A percentile compares a stretch with the other conserved stretches of the same genome.
Conservation (phyloP, 1,140 invertebrate genomes). For the fruit fly (Drosophila melanogaster) region Release_6_plus_ISO1_MT NT_037436.4:22050501-22051000, state of each 20-base stretch:
- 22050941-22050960: neutral
- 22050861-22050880: no score
- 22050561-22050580: constrained; percentile 12
- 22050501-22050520: constrained; percentile 44
- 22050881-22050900: no score
- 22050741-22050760: neutral
- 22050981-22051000: neutral
- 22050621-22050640: constrained; percentile 5
- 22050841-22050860: no score
- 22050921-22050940: neutral
- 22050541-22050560: constrained; percentile 34
- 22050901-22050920: neutral
- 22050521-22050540: constrained; percentile 55
- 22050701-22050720: neutral
- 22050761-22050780: neutral
- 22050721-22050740: neutral
- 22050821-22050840: neutral
- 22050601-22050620: constrained; percentile 8
- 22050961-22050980: neutral
- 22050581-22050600: neutral
- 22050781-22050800: no score
- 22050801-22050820: neutral
- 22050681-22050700: neutral
- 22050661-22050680: neutral
- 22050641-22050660: neutral